Percentiles rank a stretch among this genome's conserved stretches.
Conservation (phyloP, 2,888 invertebrate species). For the Orthosia cruda region DNA sequence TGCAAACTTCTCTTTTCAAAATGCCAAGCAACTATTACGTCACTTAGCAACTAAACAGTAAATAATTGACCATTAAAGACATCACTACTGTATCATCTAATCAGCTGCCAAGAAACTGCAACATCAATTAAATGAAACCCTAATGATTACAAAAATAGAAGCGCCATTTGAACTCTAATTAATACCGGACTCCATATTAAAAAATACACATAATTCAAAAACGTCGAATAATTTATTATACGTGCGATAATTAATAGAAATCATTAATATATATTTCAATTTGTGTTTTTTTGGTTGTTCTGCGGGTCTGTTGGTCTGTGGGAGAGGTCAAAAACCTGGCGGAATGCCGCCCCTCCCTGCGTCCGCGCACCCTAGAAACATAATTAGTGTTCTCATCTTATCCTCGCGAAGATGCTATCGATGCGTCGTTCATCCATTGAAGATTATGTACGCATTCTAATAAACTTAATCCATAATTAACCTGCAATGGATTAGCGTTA, state of each 20-base stretch:
- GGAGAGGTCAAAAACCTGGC: constrained; percentile 80
- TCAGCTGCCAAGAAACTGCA: constrained; percentile 40
- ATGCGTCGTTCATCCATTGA: constrained; percentile 79
- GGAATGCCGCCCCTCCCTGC: constrained; percentile 87
- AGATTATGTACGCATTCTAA: constrained; percentile 60
- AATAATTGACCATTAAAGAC: constrained; percentile 33
- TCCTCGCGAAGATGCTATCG: constrained; percentile 78
- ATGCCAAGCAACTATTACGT: constrained; percentile 11
- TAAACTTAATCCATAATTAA: constrained; percentile 50
- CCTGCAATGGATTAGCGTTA: constrained; percentile 61
- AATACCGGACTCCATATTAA: constrained; percentile 45
- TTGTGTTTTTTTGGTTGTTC: constrained; percentile 67
- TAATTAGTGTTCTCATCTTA: constrained; percentile 89
- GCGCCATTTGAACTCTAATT: constrained; percentile 58
- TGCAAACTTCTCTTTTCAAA: background rate
- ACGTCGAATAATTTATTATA: constrained; percentile 66
- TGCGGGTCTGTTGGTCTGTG: constrained; percentile 67
- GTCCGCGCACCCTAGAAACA: constrained; percentile 86
- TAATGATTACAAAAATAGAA: constrained; percentile 53
- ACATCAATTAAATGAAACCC: constrained; percentile 47
- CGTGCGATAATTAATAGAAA: constrained; percentile 69
- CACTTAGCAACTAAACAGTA: constrained; percentile 15
- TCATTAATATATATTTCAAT: constrained; percentile 70
- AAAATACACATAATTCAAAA: constrained; percentile 64
- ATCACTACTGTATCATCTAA: constrained; percentile 36